Conservation (phyloP, 2,888 invertebrate species). For the Xylophagus ater region DNA sequence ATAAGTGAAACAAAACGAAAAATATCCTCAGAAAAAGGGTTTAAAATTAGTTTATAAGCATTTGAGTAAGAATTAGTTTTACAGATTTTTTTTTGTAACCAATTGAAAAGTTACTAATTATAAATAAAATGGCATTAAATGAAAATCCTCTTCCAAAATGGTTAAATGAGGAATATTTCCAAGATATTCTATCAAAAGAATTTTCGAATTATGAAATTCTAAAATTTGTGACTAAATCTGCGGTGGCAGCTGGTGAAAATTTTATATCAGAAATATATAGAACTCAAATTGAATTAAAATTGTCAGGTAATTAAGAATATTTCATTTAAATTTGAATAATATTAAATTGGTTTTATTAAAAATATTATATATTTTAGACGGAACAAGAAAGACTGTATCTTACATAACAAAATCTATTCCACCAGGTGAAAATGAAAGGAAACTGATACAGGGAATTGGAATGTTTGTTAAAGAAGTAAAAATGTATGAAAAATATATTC, state of each 20-base stretch:
- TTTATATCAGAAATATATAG: constrained; percentile 2
- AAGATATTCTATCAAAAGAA: constrained; percentile 2
- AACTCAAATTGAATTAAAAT: constrained; percentile 2
- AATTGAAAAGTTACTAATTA: no score
- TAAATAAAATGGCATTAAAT: no score
- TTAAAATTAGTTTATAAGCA: no score
- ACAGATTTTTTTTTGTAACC: no score
- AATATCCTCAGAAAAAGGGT: no score
- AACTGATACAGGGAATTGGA: constrained; percentile 17
- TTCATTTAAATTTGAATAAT: not conserved
- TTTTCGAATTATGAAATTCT: constrained; percentile 2
- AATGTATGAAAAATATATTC: constrained; percentile 8
- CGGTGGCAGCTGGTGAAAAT: constrained; percentile 4
- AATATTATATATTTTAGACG: constrained; percentile 17
- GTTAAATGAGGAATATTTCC: constrained; percentile 5
- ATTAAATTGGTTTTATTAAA: not conserved
- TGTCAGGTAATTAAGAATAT: constrained; percentile 3
- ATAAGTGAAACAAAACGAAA: no score
- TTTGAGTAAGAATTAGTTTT: no score
- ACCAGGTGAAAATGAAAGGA: not conserved
- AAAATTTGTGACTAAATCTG: not conserved
- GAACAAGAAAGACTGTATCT: not conserved
- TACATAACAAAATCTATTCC: constrained; percentile 3
- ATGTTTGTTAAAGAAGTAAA: constrained; percentile 17
- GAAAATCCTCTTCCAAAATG: no score